Percentiles rank a stretch among this genome's conserved stretches.
These are phyloP conservation scores for Pempheris klunzingeri DNA, from an alignment of 2,797 vertebrate species.

Conservation along the genomic window DNA sequence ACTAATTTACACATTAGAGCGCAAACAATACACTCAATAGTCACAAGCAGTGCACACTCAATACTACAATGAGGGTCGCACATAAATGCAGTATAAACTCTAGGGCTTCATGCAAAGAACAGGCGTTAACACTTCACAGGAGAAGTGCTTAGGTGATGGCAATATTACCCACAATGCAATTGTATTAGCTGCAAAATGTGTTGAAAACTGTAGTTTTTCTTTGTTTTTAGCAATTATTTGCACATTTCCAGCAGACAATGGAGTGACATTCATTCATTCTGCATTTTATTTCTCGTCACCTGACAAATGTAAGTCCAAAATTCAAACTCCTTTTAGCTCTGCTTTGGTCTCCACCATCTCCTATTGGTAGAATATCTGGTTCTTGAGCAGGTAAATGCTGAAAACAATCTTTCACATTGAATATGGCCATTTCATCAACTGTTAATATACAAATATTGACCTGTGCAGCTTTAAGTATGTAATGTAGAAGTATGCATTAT, in stretches of 20 bases:
- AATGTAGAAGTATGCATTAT: not conserved
- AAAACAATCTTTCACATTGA: not conserved
- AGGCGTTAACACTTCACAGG: not conserved
- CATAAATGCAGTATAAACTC: not conserved
- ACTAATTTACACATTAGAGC: conserved; percentile 8
- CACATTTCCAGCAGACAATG: not conserved
- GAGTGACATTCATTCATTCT: not conserved
- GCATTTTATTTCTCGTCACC: not conserved
- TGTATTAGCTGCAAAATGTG: not conserved
- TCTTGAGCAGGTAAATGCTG: not conserved
- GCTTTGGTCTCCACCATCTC: not conserved
- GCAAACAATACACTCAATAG: too few species aligned
- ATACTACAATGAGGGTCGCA: not conserved
- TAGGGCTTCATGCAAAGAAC: not conserved
- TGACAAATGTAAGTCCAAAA: not conserved
- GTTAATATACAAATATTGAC: not conserved
- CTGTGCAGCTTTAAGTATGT: not conserved
- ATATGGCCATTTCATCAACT: not conserved
- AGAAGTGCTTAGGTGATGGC: not conserved
- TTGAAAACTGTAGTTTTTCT: not conserved
- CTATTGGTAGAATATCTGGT: not conserved
- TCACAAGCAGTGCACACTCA: not conserved
- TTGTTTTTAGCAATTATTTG: not conserved
- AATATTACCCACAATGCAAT: not conserved
- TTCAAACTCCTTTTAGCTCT: not conserved